Percentiles rank a stretch among this genome's conserved stretches.
Conservation (phyloP, 2,888 invertebrate species). For the Lepetodrilus schrolli region DNA sequence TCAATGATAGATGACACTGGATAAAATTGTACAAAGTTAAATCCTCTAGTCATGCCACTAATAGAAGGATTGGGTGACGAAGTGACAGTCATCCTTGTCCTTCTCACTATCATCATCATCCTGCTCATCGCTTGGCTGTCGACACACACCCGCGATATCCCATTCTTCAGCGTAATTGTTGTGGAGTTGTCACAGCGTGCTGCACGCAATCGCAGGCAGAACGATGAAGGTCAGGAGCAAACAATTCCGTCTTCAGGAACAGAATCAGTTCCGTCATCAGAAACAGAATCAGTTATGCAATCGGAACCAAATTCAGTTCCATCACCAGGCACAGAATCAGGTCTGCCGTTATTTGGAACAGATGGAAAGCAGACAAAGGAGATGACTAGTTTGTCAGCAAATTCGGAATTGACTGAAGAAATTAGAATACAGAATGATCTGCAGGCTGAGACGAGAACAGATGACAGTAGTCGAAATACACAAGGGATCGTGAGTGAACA, state of each 20-base stretch:
- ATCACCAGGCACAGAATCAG: background rate
- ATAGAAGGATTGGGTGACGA: slow-evolving; percentile 90
- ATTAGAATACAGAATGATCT: background rate
- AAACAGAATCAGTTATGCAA: background rate
- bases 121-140: slow-evolving; percentile 84
- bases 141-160: slow-evolving; percentile 83
- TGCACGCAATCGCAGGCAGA: background rate
- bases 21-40: background rate
- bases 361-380: too few relatives aligned
- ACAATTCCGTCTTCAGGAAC: background rate
- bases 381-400: too few relatives aligned
- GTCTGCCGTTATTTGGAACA: too few relatives aligned
- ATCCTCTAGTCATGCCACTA: slow-evolving; percentile 76
- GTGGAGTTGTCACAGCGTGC: slow-evolving; percentile 57
- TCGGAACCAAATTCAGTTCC: background rate
- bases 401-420: background rate
- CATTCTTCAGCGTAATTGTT: slow-evolving; percentile 72
- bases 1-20: too few relatives aligned
- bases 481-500: background rate
- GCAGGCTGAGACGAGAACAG: background rate
- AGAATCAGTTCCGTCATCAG: background rate
- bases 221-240: background rate
- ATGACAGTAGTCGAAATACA: background rate
- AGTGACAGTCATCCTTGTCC: slow-evolving; percentile 84
- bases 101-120: slow-evolving; percentile 78